Percentiles rank a stretch among this genome's conserved stretches.
phyloP scores from a whole-genome alignment of 2,797 vertebrate species.

The Phoxinus dragarum region DNA sequence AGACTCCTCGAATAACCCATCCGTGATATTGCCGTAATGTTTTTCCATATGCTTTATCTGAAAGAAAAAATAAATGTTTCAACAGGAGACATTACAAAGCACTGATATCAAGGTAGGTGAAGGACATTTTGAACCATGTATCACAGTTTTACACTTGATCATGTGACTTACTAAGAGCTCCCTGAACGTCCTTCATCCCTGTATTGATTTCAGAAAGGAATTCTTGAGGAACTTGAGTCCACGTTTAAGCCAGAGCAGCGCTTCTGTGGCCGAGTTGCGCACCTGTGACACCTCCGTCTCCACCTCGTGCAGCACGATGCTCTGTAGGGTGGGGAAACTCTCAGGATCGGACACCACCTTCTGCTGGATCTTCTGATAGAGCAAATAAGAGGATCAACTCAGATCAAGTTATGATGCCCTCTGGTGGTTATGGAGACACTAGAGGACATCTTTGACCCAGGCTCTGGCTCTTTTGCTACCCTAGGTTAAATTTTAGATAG shows the following conservation, averaged over 20 bases:
- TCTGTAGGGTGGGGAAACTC: conserved; percentile 91
- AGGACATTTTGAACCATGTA: background rate
- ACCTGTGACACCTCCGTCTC: conserved; percentile 82
- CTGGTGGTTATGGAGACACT: conserved; percentile 22
- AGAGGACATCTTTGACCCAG: background rate
- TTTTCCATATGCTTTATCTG: conserved; percentile 94
- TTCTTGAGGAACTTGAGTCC: conserved; percentile 95
- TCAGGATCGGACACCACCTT: conserved; percentile 90
- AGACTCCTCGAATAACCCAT: conserved; percentile 97
- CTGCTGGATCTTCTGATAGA: conserved; percentile 92
- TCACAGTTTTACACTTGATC: conserved; percentile 10
- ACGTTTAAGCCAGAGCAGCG: conserved; percentile 94
- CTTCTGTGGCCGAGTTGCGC: conserved; percentile 95
- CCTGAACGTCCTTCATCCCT: conserved; percentile 90
- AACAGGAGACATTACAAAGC: background rate
- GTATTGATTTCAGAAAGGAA: conserved; percentile 91
- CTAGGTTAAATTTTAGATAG: background rate
- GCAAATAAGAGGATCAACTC: background rate
- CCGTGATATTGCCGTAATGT: conserved; percentile 94
- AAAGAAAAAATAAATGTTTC: background rate
- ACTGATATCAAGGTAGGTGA: background rate
- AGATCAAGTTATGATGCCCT: conserved; percentile 4
- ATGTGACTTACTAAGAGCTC: conserved; percentile 89
- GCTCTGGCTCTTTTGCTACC: background rate
- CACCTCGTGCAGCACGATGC: conserved; percentile 93